Evolutionary conservation across 2,888 invertebrate species (phyloP).

Genomic region (Ectropis crepuscularia): DNA sequence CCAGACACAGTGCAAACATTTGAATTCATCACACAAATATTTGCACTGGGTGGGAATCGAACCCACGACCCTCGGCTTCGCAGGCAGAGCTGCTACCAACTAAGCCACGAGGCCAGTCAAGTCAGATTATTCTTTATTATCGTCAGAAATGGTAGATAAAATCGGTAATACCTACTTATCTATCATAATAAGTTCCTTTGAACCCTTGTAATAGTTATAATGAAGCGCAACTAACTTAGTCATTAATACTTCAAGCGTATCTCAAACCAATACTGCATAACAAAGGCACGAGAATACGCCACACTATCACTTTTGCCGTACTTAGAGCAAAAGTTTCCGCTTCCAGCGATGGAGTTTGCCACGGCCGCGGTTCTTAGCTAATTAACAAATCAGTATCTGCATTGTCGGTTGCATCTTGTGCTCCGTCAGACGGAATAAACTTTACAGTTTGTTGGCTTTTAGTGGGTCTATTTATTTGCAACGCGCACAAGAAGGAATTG

Average conservation of each 20-base stretch:
- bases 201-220: too few relatives aligned
- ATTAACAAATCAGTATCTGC: constrained; percentile 63
- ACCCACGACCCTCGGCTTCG: too few relatives aligned
- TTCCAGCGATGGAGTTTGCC: constrained; percentile 57
- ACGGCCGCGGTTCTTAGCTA: constrained; percentile 62
- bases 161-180: too few relatives aligned
- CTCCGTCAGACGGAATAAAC: constrained; percentile 53
- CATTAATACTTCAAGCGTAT: constrained; percentile 6
- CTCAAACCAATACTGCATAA: constrained; percentile 20
- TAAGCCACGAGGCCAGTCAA: too few relatives aligned
- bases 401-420: constrained; percentile 60
- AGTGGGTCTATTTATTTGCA: neutral
- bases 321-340: constrained; percentile 62
- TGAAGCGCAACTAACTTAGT: neutral
- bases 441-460: constrained; percentile 38
- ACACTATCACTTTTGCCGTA: constrained; percentile 60
- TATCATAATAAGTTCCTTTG: too few relatives aligned
- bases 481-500: neutral
- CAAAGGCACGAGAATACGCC: constrained; percentile 36
- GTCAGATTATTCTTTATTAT: too few relatives aligned
- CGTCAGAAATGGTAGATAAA: too few relatives aligned
- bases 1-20: too few relatives aligned
- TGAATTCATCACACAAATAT: too few relatives aligned
- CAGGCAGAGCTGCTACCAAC: too few relatives aligned
- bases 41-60: too few relatives aligned